Evolutionary conservation across 2,888 invertebrate genomes (phyloP), one percentile per base, ranked within the genome.

Genomic region (Opisthograptis luteolata): DNA sequence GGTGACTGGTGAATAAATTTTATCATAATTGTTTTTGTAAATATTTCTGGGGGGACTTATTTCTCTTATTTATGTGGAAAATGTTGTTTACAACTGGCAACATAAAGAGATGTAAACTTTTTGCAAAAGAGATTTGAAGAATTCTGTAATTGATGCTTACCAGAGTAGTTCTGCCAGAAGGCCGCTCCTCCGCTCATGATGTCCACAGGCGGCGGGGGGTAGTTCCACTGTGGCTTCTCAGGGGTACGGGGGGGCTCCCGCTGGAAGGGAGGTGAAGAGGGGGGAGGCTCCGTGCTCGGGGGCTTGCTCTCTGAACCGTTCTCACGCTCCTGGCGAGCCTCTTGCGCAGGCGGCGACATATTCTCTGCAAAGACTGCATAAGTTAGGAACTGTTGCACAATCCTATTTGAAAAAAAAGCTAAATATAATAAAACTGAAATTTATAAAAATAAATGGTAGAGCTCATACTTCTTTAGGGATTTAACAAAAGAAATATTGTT

Each of bases 161-260:
- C 96, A 76, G 96, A 96, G 88, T 97, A 97, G 82, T 96, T 97
- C 81, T 96, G 96, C 96, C 96, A 97, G 87, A 97, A 96, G 30
- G 96, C 96, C 35, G 95, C 95, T 25, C 96, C 96, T 43, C 94
- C 95, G 70, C 95, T 94, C 93, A 97, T 96, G 81, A 96, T 93
- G 87, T 96, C 96, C 12, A 91, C 87, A 10, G 91, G 89, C 27
- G 90, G 88, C 32, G 91, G 88, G 10, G 91, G 88, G 66, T 90
- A 89, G 81, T 84, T 88, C 84, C 93, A 93, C 48, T 93, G 92
- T 9, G 89, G 82, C 75, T 91, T 86, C 63, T 88, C 87, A 0
- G 89, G 87, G 15, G 89, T 88, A 58, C 88, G 85, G 6, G 87
- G 87, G 37, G 84, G 87, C 42, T 88, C 88, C 22, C 88, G 75